phyloP scores from a whole-genome alignment of 2,797 vertebrate genomes.

The Esox masquinongy region DNA sequence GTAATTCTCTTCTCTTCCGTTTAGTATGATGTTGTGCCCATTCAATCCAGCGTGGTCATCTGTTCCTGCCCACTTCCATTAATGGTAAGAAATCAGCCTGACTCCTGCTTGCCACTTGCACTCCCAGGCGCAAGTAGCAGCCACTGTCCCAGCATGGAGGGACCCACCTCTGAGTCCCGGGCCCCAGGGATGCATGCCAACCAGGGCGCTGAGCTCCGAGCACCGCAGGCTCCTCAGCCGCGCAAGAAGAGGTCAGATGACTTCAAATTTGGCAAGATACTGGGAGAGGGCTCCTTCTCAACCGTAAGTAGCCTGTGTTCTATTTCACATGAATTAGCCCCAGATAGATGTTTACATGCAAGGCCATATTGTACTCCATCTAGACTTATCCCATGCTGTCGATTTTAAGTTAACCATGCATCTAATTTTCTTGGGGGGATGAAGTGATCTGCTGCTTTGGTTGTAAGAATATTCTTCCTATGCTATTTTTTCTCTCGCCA shows the following conservation, averaged over 20 bases:
- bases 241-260: constrained; percentile 97
- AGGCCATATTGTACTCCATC: constrained; percentile 43
- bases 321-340: constrained; percentile 44
- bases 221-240: constrained; percentile 81
- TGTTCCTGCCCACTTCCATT: constrained; percentile 94
- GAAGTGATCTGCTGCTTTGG: not conserved
- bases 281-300: constrained; percentile 98
- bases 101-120: constrained; percentile 85
- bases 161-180: constrained; percentile 77
- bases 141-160: constrained; percentile 86
- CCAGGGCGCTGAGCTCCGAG: constrained; percentile 69
- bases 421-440: not conserved
- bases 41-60: constrained; percentile 94
- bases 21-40: constrained; percentile 97
- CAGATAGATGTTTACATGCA: constrained; percentile 64
- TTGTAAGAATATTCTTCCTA: not conserved
- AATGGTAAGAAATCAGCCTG: constrained; percentile 96
- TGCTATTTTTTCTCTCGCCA: constrained; percentile 55
- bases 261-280: constrained; percentile 96
- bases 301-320: constrained; percentile 81
- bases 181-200: constrained; percentile 70
- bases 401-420: constrained; percentile 7
- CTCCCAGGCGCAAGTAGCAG: constrained; percentile 85
- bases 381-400: constrained; percentile 55
- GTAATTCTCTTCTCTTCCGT: constrained; percentile 33